A percentile compares a stretch with the other conserved stretches of the same genome.
phyloP scores from a whole-genome alignment of 1,140 invertebrate species.

The Ceratosolen fusciceps region DNA sequence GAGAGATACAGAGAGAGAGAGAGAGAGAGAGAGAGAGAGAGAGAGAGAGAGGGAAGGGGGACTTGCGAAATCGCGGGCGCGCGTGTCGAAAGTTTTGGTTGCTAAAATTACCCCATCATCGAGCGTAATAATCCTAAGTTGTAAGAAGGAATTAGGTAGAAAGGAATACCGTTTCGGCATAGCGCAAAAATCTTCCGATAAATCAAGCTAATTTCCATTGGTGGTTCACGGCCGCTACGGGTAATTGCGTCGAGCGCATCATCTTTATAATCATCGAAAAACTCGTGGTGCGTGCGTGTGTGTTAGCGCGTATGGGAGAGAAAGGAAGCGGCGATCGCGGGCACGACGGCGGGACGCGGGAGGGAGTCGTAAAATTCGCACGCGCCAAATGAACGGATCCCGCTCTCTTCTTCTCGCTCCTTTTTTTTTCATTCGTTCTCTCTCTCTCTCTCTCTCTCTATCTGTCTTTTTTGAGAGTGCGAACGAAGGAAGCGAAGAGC shows the following conservation, averaged over 20 bases:
- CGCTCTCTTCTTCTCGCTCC: no score
- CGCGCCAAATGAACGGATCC: constrained; percentile 2
- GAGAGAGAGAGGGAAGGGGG: no score
- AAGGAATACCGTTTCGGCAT: background rate
- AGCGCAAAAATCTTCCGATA: background rate
- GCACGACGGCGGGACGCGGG: background rate
- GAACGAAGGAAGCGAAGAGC: constrained; percentile 1
- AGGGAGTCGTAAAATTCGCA: constrained; percentile 7
- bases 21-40: no score
- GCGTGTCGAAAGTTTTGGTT: background rate
- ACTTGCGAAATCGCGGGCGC: background rate
- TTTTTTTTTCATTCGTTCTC: no score
- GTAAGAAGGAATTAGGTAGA: background rate
- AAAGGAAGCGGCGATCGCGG: background rate
- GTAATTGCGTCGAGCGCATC: constrained; percentile 2
- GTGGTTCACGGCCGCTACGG: background rate
- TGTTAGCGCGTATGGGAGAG: background rate
- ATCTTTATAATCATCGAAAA: constrained; percentile 4
- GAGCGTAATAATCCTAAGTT: background rate
- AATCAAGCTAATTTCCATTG: background rate
- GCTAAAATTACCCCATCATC: background rate
- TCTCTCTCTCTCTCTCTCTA: no score
- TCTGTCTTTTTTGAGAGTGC: background rate
- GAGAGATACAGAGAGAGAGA: no score
- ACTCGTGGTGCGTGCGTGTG: background rate